phyloP scores from a whole-genome alignment of 2,113 vertebrate species.

The Oenanthe melanoleuca region DNA sequence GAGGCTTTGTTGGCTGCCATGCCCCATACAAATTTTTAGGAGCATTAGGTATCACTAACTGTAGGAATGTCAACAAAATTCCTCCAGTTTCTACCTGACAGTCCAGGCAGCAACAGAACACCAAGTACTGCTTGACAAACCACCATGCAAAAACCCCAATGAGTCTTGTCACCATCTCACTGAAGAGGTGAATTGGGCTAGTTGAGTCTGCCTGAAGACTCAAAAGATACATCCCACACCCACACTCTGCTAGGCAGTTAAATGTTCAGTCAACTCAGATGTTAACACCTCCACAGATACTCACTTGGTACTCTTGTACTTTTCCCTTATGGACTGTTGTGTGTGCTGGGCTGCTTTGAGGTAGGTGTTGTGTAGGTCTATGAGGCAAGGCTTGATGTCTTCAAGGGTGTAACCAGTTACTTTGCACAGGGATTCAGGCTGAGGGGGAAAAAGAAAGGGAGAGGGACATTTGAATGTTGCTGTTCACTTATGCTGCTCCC shows the following conservation, averaged over 20 bases:
- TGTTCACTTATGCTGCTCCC: accelerated
- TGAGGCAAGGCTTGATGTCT: constrained; percentile 87
- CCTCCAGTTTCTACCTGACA: not conserved
- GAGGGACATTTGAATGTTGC: not conserved
- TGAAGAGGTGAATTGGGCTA: not conserved
- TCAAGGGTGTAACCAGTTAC: constrained; percentile 87
- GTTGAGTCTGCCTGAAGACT: not conserved
- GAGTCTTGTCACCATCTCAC: not conserved
- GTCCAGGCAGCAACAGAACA: not conserved
- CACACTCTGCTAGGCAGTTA: not conserved
- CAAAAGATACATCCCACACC: not conserved
- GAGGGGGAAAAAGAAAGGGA: not conserved
- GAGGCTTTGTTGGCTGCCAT: not conserved
- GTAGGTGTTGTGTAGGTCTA: constrained; percentile 89
- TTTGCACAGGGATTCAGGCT: constrained; percentile 83
- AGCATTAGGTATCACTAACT: not conserved
- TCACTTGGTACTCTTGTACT: constrained; percentile 94
- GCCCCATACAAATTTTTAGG: not conserved
- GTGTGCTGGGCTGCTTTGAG: constrained; percentile 86
- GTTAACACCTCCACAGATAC: not conserved
- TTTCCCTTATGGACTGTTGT: constrained; percentile 94
- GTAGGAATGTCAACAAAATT: not conserved
- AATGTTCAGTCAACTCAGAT: accelerated
- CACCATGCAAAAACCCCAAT: not conserved
- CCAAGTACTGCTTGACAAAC: not conserved